Evolutionary conservation across 1,140 invertebrate species (phyloP), one percentile per base, ranked within the genome.

Genomic region (Metaphire vulgaris): DNA sequence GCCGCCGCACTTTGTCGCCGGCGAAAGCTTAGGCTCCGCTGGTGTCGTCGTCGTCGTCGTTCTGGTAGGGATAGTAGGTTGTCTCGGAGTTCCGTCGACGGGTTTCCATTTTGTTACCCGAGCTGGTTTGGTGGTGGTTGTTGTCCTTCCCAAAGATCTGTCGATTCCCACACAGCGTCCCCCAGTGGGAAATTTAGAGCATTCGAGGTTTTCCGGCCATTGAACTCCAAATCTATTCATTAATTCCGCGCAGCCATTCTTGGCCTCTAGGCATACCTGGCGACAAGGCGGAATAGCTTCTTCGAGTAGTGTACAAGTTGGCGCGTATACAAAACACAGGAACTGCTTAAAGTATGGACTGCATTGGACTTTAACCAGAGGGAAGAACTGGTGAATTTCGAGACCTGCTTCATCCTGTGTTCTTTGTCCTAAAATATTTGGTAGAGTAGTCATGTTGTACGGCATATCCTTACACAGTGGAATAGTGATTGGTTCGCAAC

Each of bases 371-470:
- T 98, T 98, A 0, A 99, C 92, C n/a, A 99, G 86, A 1, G 97
- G 95, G 75, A 92, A 93, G 83, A 95, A 98, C 83, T 96, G 92
- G 83, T 97, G 92, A 0, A 99, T 91, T 81, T 98, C 95, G 71
- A 92, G 87, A 0, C 92, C 95, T 28, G 97, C 97, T 80, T 98
- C 96, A 81, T 97, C 93, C 86, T 99, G 96, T 80, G 92, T 96
- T 72, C 91, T 90, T 81, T 99, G 97, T 73, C 93, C 92, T 78
- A 98, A 87, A 34, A 97, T 83, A 87, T 98, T 99, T 1, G 96
- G 96, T 91, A 97, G 95, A 75, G 97, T 97, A 0, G 96, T 99
- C 86, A 92, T 89, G 85, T 98, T 99, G 86, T 99, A 99, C 6
- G 21, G 41, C 74, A 98, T 92, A 81, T 96, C 92, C 85, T 91